A percentile compares a stretch with the other conserved stretches of the same genome.
Evolutionary conservation across 2,888 invertebrate genomes (phyloP).

Genomic region (Deroplatys truncata): DNA sequence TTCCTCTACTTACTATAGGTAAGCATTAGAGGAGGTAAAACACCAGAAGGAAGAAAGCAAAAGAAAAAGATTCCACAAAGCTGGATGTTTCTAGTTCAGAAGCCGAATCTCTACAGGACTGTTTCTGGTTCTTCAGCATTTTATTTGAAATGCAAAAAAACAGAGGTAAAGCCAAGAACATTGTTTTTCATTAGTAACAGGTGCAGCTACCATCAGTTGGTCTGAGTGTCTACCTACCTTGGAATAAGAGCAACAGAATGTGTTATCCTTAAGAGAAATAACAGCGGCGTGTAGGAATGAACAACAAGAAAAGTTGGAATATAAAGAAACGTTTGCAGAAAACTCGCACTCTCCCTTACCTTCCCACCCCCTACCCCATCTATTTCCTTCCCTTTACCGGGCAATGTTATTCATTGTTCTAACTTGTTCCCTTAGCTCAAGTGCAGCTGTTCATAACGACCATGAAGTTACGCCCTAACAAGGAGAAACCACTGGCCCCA

Average conservation of each 20-base stretch:
- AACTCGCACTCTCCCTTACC: background rate
- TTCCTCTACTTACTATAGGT: no score
- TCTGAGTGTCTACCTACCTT: background rate
- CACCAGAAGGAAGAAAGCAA: no score
- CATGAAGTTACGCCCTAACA: background rate
- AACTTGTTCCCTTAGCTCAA: slow-evolving; percentile 4
- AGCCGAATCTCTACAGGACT: background rate
- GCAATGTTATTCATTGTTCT: slow-evolving; percentile 9
- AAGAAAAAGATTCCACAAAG: no score
- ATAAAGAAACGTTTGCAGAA: background rate
- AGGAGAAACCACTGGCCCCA: slow-evolving; percentile 2
- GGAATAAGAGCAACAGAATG: background rate
- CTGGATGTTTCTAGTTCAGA: background rate
- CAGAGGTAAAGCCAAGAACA: background rate
- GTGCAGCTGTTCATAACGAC: slow-evolving; percentile 10
- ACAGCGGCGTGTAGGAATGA: background rate
- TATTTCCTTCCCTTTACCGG: background rate
- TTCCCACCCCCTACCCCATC: background rate
- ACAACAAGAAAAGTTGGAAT: background rate
- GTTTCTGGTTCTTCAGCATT: no score
- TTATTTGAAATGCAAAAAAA: background rate
- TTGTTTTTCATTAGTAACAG: background rate
- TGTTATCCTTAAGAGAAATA: background rate
- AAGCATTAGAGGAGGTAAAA: no score
- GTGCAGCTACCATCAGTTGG: background rate